Evolutionary conservation across 2,888 invertebrate genomes (phyloP).

Genomic region (Trichopoda pennipes): DNA sequence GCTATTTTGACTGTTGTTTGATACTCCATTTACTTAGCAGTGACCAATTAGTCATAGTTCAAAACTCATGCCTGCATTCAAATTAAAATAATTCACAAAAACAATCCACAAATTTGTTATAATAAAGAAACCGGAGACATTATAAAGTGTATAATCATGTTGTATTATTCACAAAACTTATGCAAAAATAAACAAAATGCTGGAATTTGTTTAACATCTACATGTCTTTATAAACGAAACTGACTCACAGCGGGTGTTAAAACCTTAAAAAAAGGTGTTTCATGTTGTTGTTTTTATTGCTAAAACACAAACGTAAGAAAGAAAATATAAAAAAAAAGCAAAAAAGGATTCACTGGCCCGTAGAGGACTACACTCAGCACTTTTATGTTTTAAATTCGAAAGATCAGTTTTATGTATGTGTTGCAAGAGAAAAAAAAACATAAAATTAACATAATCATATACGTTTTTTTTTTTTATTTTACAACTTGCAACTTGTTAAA

Average conservation of each 20-base stretch:
- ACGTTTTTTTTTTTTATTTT: conserved; percentile 58
- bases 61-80: conserved; percentile 13
- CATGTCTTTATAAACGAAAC: conserved; percentile 53
- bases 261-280: conserved; percentile 56
- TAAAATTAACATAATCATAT: conserved; percentile 66
- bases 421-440: conserved; percentile 6
- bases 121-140: conserved; percentile 11
- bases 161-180: conserved; percentile 33
- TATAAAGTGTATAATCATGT: conserved; percentile 16
- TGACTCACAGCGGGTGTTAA: conserved; percentile 59
- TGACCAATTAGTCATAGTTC: background rate
- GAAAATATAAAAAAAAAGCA: background rate
- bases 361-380: conserved; percentile 39
- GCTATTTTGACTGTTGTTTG: too few relatives aligned
- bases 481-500: conserved; percentile 39
- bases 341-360: conserved; percentile 50
- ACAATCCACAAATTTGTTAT: conserved; percentile 24
- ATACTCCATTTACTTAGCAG: too few relatives aligned
- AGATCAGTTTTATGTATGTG: conserved; percentile 25
- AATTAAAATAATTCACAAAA: conserved; percentile 21
- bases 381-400: conserved; percentile 26
- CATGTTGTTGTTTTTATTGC: conserved; percentile 20
- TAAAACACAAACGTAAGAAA: conserved; percentile 31
- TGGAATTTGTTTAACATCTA: conserved; percentile 34
- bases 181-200: background rate